Evolutionary conservation across 2,113 vertebrate genomes (phyloP).

Genomic region (Prunella fulvescens): DNA sequence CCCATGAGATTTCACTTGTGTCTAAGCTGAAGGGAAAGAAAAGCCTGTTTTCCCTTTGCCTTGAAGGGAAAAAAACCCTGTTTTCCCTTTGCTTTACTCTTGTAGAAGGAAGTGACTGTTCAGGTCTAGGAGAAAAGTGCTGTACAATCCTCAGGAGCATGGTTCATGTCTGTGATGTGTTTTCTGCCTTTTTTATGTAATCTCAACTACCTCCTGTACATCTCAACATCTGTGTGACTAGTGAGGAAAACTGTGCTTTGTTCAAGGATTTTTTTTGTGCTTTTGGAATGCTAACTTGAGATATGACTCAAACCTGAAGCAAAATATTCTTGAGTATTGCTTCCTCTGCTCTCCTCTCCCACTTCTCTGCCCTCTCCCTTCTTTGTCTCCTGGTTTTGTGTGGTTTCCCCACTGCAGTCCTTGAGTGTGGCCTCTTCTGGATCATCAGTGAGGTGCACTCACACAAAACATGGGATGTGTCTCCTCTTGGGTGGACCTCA

Average conservation of each 20-base stretch:
- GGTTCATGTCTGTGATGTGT: background rate
- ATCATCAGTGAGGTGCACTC: background rate
- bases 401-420: background rate
- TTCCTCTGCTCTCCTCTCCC: background rate
- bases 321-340: background rate
- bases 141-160: background rate
- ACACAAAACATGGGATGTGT: background rate
- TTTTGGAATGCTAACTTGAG: background rate
- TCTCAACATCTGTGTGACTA: background rate
- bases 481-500: background rate
- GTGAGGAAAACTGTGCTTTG: background rate
- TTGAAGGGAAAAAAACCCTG: background rate
- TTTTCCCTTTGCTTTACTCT: background rate
- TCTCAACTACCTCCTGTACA: background rate
- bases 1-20: background rate
- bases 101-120: background rate
- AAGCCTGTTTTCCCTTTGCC: background rate
- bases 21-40: background rate
- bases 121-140: background rate
- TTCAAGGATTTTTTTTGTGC: background rate
- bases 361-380: background rate
- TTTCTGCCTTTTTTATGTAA: background rate
- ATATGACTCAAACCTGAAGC: background rate
- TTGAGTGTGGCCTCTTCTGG: background rate
- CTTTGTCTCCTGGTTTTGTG: background rate